Evolutionary conservation across 2,797 vertebrate species (phyloP).

Genomic region (Masticophis lateralis): DNA sequence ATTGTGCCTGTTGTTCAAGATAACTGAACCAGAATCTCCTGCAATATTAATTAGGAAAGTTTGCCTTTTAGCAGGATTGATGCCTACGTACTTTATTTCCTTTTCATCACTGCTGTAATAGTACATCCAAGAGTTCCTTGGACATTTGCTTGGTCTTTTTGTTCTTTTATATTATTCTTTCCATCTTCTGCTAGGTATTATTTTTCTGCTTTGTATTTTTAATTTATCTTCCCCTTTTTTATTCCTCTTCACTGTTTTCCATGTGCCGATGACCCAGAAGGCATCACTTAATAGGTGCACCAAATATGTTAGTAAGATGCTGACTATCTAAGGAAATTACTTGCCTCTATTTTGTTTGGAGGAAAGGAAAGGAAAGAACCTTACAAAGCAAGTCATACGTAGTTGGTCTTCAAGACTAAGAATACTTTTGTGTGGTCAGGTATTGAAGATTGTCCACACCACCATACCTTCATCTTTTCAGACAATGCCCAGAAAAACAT

Average conservation of each 20-base stretch:
- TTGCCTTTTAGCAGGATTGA: not conserved
- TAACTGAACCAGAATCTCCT: not conserved
- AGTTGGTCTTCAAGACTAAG: not conserved
- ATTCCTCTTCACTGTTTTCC: not conserved
- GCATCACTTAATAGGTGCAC: not conserved
- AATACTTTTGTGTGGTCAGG: not conserved
- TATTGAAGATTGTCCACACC: not conserved
- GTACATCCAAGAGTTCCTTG: not conserved
- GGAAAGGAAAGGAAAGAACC: not conserved
- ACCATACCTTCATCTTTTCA: not conserved
- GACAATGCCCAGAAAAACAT: not conserved
- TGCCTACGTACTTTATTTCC: not conserved
- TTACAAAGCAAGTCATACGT: not conserved
- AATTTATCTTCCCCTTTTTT: not conserved
- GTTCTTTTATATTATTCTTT: not conserved
- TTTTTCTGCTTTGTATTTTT: not conserved
- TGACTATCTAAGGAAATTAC: not conserved
- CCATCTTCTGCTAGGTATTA: not conserved
- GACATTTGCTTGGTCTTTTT: not conserved
- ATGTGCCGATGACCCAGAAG: not conserved
- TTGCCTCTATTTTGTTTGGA: not conserved
- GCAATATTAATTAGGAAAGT: not conserved
- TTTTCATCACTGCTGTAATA: not conserved
- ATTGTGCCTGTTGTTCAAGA: not conserved
- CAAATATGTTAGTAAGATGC: not conserved